Conservation (phyloP, 92 coral and sea anemone genomes). For the Palythoa heliodiscus region DNA sequence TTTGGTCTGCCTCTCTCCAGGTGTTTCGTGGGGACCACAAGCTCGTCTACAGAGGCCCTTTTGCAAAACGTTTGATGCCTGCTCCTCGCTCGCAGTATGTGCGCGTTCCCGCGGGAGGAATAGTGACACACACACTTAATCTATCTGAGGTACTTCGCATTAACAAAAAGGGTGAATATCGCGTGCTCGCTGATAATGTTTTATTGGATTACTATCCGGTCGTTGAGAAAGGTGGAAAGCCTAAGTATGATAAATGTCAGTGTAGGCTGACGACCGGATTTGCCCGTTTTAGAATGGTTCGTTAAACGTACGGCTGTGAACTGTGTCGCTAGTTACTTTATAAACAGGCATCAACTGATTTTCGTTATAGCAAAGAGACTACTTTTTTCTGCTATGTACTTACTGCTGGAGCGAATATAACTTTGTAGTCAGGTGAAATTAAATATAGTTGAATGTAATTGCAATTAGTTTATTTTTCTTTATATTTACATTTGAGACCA, state of each 20-base stretch:
- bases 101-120: slow-evolving; percentile 21
- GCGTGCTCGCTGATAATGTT: neutral
- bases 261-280: neutral
- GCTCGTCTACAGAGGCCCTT: neutral
- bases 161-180: neutral
- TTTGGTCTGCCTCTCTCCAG: neutral
- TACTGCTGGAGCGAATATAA: no score
- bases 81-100: slow-evolving; percentile 1
- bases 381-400: no score
- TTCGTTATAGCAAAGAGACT: no score
- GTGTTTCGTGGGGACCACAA: neutral
- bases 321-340: no score
- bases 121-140: neutral
- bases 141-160: neutral
- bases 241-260: neutral
- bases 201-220: slow-evolving; percentile 4
- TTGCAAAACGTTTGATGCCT: neutral
- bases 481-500: no score
- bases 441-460: no score
- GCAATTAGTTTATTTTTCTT: no score
- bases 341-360: no score
- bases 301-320: no score
- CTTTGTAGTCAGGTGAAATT: no score
- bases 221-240: neutral
- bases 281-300: neutral